Conservation (phyloP, 2,797 vertebrate genomes). For the Cirrhinus molitorella region DNA sequence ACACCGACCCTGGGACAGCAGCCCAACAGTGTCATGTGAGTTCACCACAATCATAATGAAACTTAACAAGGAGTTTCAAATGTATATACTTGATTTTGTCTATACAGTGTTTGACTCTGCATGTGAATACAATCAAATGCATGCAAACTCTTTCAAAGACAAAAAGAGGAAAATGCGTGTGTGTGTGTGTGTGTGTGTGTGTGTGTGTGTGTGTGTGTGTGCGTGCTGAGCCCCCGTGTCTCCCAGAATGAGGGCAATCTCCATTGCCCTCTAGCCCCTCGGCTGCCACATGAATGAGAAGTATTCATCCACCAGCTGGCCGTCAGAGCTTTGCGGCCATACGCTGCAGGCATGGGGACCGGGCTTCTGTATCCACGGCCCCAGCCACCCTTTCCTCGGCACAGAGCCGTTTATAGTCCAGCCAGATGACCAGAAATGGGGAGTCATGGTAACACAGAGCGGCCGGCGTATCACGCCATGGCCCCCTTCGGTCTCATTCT, state of each 20-base stretch:
- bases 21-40: background rate
- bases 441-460: constrained; percentile 59
- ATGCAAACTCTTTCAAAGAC: background rate
- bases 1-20: background rate
- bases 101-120: background rate
- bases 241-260: constrained; percentile 68
- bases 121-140: background rate
- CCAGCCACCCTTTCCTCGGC: constrained; percentile 27
- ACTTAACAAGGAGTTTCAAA: constrained; percentile 39
- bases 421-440: constrained; percentile 44
- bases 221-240: constrained; percentile 56
- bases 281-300: constrained; percentile 73
- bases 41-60: constrained; percentile 27
- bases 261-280: constrained; percentile 66
- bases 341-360: constrained; percentile 50
- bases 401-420: constrained; percentile 48
- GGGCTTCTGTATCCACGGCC: constrained; percentile 34
- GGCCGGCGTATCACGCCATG: constrained; percentile 55
- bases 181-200: constrained; percentile 22
- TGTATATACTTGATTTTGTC: background rate
- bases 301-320: constrained; percentile 72
- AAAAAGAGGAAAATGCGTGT: background rate
- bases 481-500: constrained; percentile 46
- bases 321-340: constrained; percentile 52
- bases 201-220: constrained; percentile 31